Evolutionary conservation across 35 echinoderm and acorn worm genomes (phyloP).

Genomic region (Anneissia japonica): DNA sequence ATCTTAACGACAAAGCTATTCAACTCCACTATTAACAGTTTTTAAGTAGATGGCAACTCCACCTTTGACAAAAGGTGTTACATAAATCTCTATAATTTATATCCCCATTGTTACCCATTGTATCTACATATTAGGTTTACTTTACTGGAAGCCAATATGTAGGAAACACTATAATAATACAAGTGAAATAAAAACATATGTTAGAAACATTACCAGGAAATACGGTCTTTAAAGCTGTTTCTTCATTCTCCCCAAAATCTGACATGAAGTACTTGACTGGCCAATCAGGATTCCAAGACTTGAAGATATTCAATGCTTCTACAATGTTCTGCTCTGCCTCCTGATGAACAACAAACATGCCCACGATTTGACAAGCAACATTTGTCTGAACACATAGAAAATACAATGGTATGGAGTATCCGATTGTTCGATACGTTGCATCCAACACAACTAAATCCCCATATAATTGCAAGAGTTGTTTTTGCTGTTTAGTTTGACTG

Average conservation of each 20-base stretch:
- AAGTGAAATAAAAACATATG: no score
- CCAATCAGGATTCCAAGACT: constrained; percentile 40
- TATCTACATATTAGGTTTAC: no score
- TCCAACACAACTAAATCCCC: constrained; percentile 22
- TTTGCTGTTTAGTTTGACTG: constrained; percentile 20
- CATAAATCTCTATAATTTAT: no score
- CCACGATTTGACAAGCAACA: constrained; percentile 25
- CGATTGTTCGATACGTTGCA: constrained; percentile 20
- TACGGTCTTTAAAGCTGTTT: not conserved
- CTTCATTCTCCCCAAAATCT: constrained; percentile 4
- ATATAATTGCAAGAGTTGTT: constrained; percentile 21
- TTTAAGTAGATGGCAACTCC: no score
- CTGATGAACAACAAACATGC: constrained; percentile 25
- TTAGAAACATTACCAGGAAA: constrained; percentile 27
- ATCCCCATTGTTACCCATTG: no score
- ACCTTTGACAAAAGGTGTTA: no score
- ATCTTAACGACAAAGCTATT: no score
- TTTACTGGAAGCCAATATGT: no score
- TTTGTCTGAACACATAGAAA: constrained; percentile 37
- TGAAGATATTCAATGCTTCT: constrained; percentile 25
- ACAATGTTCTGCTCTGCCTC: not conserved
- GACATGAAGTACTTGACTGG: constrained; percentile 19
- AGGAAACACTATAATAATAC: no score
- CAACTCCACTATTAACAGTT: no score
- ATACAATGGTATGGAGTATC: constrained; percentile 29